Percentiles rank a stretch among this genome's conserved stretches.
Conservation (phyloP, 1,140 invertebrate species). For the Zaprionus africanus region DNA sequence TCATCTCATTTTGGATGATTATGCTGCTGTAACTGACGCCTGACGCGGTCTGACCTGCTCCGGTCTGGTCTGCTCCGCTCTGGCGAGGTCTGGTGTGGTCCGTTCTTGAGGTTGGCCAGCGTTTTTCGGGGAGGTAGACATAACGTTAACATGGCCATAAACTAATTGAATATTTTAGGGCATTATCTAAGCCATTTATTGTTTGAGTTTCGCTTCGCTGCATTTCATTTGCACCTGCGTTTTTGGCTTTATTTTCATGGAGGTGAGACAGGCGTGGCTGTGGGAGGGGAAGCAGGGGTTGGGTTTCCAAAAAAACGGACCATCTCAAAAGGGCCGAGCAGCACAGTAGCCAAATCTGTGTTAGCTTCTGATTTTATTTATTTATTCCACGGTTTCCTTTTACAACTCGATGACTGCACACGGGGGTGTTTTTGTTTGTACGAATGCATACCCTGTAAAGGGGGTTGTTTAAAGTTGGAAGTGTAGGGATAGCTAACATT, state of each 20-base stretch:
- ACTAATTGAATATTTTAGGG: constrained; percentile 80
- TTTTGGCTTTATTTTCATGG: background rate
- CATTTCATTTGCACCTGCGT: constrained; percentile 71
- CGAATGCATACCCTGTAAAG: constrained; percentile 4
- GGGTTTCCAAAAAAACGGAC: background rate
- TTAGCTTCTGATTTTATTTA: constrained; percentile 73
- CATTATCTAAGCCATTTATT: constrained; percentile 82
- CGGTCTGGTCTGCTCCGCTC: background rate
- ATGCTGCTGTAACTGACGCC: constrained; percentile 34
- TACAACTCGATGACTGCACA: constrained; percentile 33
- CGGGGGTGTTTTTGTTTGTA: constrained; percentile 3
- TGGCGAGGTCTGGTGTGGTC: background rate
- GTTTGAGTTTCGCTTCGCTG: constrained; percentile 75
- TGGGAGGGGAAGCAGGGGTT: background rate
- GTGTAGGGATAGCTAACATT: too few relatives aligned
- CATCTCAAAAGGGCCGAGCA: constrained; percentile 27
- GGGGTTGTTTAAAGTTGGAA: too few relatives aligned
- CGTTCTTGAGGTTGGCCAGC: constrained; percentile 14
- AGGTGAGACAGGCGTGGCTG: background rate
- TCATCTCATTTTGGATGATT: constrained; percentile 61
- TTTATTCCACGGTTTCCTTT: constrained; percentile 59
- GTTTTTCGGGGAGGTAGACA: constrained; percentile 10
- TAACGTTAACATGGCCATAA: constrained; percentile 71
- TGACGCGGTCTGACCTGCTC: background rate
- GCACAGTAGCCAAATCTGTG: constrained; percentile 56